Evolutionary conservation across 2,797 vertebrate species (phyloP).

Genomic region (Enteromius anoplus): DNA sequence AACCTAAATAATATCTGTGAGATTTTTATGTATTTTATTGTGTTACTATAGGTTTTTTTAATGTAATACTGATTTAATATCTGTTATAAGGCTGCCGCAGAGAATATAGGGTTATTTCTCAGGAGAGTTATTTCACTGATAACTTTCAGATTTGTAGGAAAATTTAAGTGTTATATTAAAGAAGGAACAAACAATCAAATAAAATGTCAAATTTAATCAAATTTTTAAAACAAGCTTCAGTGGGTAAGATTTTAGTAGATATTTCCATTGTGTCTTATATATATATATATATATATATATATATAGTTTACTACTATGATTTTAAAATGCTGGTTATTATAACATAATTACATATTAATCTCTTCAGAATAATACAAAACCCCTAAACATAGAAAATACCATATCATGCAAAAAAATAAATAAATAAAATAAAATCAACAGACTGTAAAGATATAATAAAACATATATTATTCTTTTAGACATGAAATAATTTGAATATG

Average conservation of each 20-base stretch:
- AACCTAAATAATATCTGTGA: background rate
- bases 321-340: background rate
- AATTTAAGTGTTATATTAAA: background rate
- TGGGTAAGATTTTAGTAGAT: background rate
- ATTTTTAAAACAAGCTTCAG: background rate
- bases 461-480: background rate
- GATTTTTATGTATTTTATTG: background rate
- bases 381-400: background rate
- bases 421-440: background rate
- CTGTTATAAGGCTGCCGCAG: background rate
- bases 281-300: background rate
- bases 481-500: background rate
- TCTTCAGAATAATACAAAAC: background rate
- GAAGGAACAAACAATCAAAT: background rate
- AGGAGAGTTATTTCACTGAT: background rate
- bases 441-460: background rate
- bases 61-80: conserved; percentile 2
- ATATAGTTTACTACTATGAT: background rate
- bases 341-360: background rate
- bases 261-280: background rate
- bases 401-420: background rate
- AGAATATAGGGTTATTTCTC: conserved; percentile 1
- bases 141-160: background rate
- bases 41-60: background rate
- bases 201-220: background rate